Evolutionary conservation across 1,140 invertebrate genomes (phyloP).

Genomic region (Lamellibrachia luymesi): DNA sequence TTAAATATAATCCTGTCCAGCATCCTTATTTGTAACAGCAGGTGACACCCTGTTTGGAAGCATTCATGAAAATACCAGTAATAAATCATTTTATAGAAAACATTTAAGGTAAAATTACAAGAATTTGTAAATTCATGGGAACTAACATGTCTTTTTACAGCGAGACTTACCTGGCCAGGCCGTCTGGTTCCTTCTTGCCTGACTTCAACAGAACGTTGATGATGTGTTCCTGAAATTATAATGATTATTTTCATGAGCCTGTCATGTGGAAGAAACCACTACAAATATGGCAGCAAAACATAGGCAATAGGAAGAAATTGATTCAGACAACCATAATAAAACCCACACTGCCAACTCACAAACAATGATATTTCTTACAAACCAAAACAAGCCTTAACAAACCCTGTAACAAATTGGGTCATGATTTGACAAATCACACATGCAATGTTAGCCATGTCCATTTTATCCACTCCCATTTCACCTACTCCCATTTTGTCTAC

Average conservation of each 20-base stretch:
- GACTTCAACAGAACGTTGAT: constrained; percentile 81
- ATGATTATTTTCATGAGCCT: neutral
- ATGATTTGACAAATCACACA: no score
- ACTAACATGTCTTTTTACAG: neutral
- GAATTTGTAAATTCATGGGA: neutral
- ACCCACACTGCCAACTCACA: no score
- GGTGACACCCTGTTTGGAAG: neutral
- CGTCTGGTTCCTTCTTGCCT: constrained; percentile 83
- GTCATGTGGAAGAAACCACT: neutral
- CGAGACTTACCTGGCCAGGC: constrained; percentile 68
- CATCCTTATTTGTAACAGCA: neutral
- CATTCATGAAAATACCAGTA: neutral
- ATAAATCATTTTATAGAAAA: neutral
- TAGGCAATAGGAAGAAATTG: no score
- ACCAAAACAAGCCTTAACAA: no score
- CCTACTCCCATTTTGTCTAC: no score
- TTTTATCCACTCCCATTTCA: no score
- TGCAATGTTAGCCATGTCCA: no score
- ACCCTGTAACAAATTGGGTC: no score
- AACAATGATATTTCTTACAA: no score
- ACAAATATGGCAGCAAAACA: neutral
- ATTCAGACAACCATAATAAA: no score
- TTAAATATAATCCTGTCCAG: neutral
- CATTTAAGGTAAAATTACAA: neutral
- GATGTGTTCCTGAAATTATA: constrained; percentile 76